Conservation (phyloP, 2,113 vertebrate genomes). For the Urocitellus parryii region DNA sequence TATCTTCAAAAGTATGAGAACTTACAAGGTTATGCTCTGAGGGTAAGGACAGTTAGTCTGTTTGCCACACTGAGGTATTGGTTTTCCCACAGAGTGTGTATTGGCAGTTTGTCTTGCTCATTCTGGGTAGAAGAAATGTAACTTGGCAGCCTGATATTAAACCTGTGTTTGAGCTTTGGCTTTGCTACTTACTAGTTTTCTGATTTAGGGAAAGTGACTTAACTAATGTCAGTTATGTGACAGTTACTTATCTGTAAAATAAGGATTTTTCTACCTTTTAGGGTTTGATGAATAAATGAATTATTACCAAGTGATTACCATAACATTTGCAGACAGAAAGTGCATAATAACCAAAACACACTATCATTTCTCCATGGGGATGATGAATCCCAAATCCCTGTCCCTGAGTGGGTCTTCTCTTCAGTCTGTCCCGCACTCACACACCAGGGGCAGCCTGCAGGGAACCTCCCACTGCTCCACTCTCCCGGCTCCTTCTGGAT, state of each 20-base stretch:
- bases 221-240: neutral
- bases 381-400: neutral
- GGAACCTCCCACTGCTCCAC: neutral
- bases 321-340: neutral
- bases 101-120: neutral
- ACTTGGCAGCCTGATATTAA: neutral
- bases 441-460: neutral
- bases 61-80: neutral
- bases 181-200: constrained; percentile 11
- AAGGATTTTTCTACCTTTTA: neutral
- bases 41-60: neutral
- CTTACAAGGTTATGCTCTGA: neutral
- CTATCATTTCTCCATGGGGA: neutral
- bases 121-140: neutral
- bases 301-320: neutral
- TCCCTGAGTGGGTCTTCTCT: neutral
- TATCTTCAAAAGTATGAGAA: neutral
- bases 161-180: neutral
- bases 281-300: neutral
- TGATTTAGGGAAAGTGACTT: neutral
- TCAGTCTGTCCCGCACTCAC: neutral
- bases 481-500: neutral
- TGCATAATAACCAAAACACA: neutral
- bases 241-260: neutral
- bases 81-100: neutral